Evolutionary conservation across 2,797 vertebrate genomes (phyloP).

Genomic region (Caiman crocodilus): DNA sequence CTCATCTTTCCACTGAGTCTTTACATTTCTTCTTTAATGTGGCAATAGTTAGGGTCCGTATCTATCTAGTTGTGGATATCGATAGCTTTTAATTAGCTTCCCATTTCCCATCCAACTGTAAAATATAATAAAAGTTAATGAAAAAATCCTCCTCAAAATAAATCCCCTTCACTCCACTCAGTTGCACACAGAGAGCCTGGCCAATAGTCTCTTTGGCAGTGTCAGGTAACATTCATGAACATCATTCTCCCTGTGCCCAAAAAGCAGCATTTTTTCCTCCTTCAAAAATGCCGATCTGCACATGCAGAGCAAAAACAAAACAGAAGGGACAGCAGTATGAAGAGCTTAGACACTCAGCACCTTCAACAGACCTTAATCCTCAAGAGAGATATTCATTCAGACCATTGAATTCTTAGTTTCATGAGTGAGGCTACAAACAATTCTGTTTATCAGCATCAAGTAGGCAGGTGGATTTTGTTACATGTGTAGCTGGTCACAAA

Average conservation of each 20-base stretch:
- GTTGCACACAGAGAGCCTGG: neutral
- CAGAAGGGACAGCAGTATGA: neutral
- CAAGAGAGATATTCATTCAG: neutral
- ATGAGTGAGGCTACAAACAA: slow-evolving; percentile 18
- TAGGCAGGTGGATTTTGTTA: slow-evolving; percentile 6
- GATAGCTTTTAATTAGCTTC: neutral
- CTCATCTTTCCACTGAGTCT: neutral
- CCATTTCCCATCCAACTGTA: neutral
- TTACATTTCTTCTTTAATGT: neutral
- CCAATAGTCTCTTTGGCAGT: neutral
- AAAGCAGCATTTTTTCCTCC: neutral
- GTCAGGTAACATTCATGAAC: rapidly evolving
- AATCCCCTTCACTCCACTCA: neutral
- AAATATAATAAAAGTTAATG: neutral
- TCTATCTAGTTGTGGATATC: neutral
- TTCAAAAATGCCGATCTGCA: neutral
- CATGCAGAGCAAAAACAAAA: neutral
- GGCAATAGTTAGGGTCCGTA: neutral
- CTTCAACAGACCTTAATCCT: neutral
- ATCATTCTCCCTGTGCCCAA: neutral
- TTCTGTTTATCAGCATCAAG: slow-evolving; percentile 49
- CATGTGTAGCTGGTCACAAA: slow-evolving; percentile 14
- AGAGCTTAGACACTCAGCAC: neutral
- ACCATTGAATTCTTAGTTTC: neutral
- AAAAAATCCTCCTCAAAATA: neutral